A percentile compares a stretch with the other conserved stretches of the same genome.
These are phyloP conservation scores for Opisthocomus hoazin DNA, from an alignment of 2,113 vertebrate genomes.

Conservation along the genomic window DNA sequence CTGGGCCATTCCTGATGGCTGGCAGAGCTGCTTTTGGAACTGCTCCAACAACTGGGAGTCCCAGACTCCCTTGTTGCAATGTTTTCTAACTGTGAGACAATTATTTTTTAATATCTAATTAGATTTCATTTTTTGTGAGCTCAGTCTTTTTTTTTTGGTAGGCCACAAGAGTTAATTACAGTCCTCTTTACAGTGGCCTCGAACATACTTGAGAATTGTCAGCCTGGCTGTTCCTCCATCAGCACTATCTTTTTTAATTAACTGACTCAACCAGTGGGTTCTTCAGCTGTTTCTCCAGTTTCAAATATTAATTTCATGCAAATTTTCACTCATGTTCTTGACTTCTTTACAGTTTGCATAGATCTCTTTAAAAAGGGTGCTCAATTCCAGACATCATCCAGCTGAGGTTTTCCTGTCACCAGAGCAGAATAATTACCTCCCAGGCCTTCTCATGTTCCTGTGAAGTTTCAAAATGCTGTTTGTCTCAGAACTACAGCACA, in stretches of 20 bases:
- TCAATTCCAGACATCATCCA: background rate
- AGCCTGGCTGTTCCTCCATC: constrained; percentile 11
- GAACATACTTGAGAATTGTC: constrained; percentile 26
- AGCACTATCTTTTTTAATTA: constrained; percentile 28
- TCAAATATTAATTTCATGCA: background rate
- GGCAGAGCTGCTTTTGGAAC: background rate
- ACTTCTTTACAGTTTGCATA: background rate
- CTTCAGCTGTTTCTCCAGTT: background rate
- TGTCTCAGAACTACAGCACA: background rate
- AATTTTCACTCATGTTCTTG: background rate
- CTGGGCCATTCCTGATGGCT: background rate
- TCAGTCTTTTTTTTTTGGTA: constrained; percentile 2
- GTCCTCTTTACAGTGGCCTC: constrained; percentile 38
- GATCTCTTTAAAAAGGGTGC: background rate
- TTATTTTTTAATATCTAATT: constrained; percentile 62
- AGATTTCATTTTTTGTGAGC: constrained; percentile 42
- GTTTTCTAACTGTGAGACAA: constrained; percentile 38
- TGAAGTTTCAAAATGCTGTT: background rate
- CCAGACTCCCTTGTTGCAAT: constrained; percentile 4
- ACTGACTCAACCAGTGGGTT: background rate
- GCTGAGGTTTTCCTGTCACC: background rate
- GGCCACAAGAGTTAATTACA: constrained; percentile 62
- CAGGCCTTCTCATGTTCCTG: background rate
- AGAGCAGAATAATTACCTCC: background rate
- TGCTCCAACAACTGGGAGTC: background rate